These are phyloP conservation scores for Muricea muricata DNA, from an alignment of 92 coral and sea anemone genomes.

Conservation along the genomic window DNA sequence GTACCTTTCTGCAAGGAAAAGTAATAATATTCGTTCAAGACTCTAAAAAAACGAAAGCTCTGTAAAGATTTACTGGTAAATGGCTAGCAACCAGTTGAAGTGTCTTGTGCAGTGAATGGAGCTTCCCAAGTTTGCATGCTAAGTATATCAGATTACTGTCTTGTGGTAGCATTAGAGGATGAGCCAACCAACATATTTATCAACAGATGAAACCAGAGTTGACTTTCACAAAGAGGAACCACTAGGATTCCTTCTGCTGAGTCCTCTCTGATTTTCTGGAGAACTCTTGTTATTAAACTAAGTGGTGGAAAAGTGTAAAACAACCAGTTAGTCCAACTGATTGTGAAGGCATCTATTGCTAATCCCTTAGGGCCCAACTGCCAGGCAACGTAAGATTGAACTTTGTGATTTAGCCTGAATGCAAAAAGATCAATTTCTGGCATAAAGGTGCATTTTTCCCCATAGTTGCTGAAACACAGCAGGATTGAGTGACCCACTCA, in stretches of 20 bases:
- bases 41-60: slow-evolving; percentile 2
- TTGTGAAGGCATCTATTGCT: slow-evolving; percentile 60
- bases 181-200: slow-evolving; percentile 35
- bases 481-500: neutral
- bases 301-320: slow-evolving; percentile 70
- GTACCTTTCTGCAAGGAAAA: slow-evolving; percentile 46
- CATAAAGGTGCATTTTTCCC: slow-evolving; percentile 7
- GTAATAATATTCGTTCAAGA: neutral
- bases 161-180: slow-evolving; percentile 49
- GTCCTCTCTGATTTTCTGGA: slow-evolving; percentile 39
- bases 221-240: slow-evolving; percentile 57
- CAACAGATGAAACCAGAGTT: slow-evolving; percentile 51
- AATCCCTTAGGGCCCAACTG: slow-evolving; percentile 55
- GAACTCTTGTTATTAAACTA: slow-evolving; percentile 55
- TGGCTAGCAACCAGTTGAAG: slow-evolving; percentile 48
- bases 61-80: slow-evolving; percentile 49
- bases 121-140: slow-evolving; percentile 31
- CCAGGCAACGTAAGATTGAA: slow-evolving; percentile 52
- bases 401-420: slow-evolving; percentile 57
- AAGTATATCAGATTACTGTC: slow-evolving; percentile 33
- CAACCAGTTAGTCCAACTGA: slow-evolving; percentile 50
- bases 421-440: slow-evolving; percentile 66
- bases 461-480: neutral
- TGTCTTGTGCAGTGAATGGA: slow-evolving; percentile 36
- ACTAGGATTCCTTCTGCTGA: slow-evolving; percentile 38